Percentiles rank a stretch among this genome's conserved stretches.
phyloP scores from a whole-genome alignment of 2,797 vertebrate genomes.

The Notoglanidium macrostoma region DNA sequence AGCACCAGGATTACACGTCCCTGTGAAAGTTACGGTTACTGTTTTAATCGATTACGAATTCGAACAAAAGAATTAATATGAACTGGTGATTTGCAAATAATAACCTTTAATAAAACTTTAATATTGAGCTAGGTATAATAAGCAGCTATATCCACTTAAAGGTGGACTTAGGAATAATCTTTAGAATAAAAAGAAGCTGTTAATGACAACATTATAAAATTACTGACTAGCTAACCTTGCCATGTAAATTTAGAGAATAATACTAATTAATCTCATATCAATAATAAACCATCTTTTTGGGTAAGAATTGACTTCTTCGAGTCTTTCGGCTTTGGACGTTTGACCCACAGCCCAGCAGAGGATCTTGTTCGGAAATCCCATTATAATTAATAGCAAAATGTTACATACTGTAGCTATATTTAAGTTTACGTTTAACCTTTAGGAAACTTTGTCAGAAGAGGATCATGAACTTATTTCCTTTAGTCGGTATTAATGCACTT shows the following conservation, averaged over 20 bases:
- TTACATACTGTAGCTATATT: not conserved
- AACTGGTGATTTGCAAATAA: not conserved
- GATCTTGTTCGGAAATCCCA: not conserved
- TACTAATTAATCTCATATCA: not conserved
- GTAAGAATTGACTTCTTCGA: too few relatives aligned
- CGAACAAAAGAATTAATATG: not conserved
- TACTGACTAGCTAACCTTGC: constrained; percentile 18
- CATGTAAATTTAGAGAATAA: not conserved
- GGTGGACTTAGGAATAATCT: not conserved
- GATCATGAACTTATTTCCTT: not conserved
- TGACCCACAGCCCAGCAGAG: not conserved
- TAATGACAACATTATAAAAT: constrained; percentile 20
- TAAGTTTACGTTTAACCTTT: not conserved
- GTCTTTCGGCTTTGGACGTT: not conserved
- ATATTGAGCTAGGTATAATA: not conserved
- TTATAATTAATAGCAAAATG: not conserved
- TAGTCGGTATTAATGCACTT: not conserved
- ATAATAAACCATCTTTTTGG: not conserved
- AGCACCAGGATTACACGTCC: not conserved
- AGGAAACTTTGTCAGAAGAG: not conserved
- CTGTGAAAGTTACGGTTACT: not conserved
- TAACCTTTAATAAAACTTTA: not conserved
- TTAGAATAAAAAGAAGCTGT: not conserved
- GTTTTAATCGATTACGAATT: not conserved
- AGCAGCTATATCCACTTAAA: not conserved